Conservation (phyloP, 2,113 vertebrate species). For the Paratilapia polleni region DNA sequence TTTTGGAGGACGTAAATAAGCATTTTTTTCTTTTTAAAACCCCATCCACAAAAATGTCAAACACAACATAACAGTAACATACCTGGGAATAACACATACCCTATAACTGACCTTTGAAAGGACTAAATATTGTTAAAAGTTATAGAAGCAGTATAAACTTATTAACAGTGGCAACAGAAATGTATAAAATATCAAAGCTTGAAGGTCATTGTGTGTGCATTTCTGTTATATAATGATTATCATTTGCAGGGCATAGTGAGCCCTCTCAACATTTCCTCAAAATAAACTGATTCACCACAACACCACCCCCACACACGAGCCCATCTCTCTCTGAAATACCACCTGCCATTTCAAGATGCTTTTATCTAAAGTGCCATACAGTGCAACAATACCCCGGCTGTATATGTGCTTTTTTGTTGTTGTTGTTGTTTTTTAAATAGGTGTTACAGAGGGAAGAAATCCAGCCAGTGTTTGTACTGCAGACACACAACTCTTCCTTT, state of each 20-base stretch:
- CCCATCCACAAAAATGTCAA: conserved; percentile 26
- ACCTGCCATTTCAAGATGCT: conserved; percentile 2
- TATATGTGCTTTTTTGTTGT: not conserved
- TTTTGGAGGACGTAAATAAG: not conserved
- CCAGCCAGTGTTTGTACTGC: not conserved
- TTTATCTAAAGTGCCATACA: conserved; percentile 15
- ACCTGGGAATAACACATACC: not conserved
- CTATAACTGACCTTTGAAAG: conserved; percentile 13
- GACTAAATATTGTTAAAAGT: conserved; percentile 2
- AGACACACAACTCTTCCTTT: not conserved
- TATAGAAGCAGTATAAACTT: not conserved
- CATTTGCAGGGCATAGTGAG: not conserved
- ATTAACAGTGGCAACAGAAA: not conserved
- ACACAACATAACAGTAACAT: not conserved
- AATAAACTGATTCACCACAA: not conserved
- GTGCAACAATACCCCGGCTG: not conserved
- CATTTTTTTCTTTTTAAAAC: not conserved
- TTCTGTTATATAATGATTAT: not conserved
- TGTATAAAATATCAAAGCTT: not conserved
- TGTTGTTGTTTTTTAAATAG: not conserved
- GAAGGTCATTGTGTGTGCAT: conserved; percentile 21
- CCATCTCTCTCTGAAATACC: not conserved
- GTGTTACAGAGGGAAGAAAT: not conserved
- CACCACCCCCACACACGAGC: not conserved
- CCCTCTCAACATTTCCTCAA: not conserved